Base-by-base conservation (phyloP, 2,113 vertebrate species). In the Mola mola region DNA sequence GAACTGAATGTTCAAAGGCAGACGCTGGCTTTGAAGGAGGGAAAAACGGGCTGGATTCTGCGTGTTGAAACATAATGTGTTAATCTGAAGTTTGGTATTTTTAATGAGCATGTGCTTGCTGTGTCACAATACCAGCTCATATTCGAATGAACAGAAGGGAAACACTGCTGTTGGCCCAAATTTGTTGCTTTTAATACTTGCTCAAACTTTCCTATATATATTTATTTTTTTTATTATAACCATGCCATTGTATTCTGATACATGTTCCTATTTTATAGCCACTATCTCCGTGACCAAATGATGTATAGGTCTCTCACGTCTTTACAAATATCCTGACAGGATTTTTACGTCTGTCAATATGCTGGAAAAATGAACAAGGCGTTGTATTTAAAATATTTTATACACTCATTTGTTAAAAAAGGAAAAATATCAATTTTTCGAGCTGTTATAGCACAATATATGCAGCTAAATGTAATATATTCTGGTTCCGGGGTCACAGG, bases 1-100 rank as follows among this genome's bases (percentile, higher is more conserved):
- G 62, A 34, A 82, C 57, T 25, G 59, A 79, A 73, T 71, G 57
- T 78, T 72, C 41, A 41, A 5, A 43, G 50, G 63, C 36, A 36
- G 13, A 28, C 40, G 21, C 5, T 21, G 40, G 26, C 48, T 64
- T 33, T 60, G 40, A 41, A n/a, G 29, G n/a, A 26, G 6, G 36
- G 55, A 60, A 72, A 43, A 24, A 41, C n/a, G 43, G 37, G 24
- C 31, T 20, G 33, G 6, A 12, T 63, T 34, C 9, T 53, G 15
- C 56, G 56, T 51, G 10, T 46, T 29, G 33, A 40, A 56, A 26
- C n/a, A n/a, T n/a, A n/a, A n/a, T n/a, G n/a, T n/a, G n/a, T n/a
- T n/a, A n/a, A n/a, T n/a, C n/a, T n/a, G n/a, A n/a, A n/a, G n/a
- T n/a, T n/a, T n/a, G n/a, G n/a, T 51, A 51, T 26, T 12, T 38